Conservation (phyloP, 2,113 vertebrate genomes). For the Meriones unguiculatus region DNA sequence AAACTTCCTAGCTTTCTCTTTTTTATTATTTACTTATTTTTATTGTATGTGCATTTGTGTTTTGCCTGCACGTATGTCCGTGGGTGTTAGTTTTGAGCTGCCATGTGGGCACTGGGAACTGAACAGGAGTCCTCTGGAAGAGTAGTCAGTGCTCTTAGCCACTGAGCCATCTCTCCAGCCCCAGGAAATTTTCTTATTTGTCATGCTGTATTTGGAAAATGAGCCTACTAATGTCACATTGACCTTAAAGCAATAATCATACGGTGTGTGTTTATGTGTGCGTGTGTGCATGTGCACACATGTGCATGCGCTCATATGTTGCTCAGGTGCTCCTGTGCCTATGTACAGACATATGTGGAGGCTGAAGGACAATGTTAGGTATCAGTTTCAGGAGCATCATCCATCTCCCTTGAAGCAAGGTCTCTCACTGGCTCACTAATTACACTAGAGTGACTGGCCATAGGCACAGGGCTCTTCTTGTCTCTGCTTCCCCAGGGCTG, state of each 20-base stretch:
- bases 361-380: background rate
- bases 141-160: too few relatives aligned
- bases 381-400: background rate
- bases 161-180: too few relatives aligned
- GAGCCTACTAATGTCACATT: background rate
- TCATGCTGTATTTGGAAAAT: background rate
- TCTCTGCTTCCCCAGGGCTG: background rate
- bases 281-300: background rate
- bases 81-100: too few relatives aligned
- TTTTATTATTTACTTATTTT: too few relatives aligned
- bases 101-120: too few relatives aligned
- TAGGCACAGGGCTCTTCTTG: too few relatives aligned
- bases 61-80: too few relatives aligned
- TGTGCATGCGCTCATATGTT: too few relatives aligned
- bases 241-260: background rate
- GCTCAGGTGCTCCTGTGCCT: background rate
- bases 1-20: too few relatives aligned
- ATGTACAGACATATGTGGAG: background rate
- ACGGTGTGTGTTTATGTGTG: background rate
- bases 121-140: too few relatives aligned
- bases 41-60: too few relatives aligned
- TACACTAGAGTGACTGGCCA: background rate
- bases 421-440: background rate
- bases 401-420: background rate
- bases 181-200: background rate